These are phyloP conservation scores for Hirtodrosophila histrioides DNA, from an alignment of 2,888 invertebrate genomes.

Conservation along the genomic window DNA sequence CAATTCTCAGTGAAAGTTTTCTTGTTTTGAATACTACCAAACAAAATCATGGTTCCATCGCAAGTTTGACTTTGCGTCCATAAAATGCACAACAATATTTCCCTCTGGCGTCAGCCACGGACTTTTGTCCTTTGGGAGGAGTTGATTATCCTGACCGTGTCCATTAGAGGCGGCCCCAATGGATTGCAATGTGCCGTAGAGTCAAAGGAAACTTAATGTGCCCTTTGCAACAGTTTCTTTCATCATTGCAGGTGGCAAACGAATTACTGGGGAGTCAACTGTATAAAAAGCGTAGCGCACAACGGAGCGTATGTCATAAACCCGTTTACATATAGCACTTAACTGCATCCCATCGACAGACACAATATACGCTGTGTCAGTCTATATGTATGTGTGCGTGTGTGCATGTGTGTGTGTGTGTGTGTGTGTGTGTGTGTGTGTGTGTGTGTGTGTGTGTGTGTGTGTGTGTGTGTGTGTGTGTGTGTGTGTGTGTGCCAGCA, in stretches of 20 bases:
- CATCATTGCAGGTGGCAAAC: constrained; percentile 55
- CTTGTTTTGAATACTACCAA: no score
- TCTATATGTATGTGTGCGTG: not conserved
- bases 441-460: constrained; percentile 3
- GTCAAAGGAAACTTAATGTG: constrained; percentile 22
- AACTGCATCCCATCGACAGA: constrained; percentile 50
- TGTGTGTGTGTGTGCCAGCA: constrained; percentile 5
- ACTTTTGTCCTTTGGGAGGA: not conserved
- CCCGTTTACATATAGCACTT: constrained; percentile 51
- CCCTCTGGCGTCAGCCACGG: not conserved
- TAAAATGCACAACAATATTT: no score
- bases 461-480: not conserved
- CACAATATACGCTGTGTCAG: constrained; percentile 25
- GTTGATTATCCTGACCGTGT: constrained; percentile 26
- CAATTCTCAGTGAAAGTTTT: no score
- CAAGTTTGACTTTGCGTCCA: not conserved
- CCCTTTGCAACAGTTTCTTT: constrained; percentile 12
- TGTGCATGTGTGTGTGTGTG: constrained; percentile 5
- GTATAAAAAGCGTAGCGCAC: constrained; percentile 21
- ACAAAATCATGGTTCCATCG: no score
- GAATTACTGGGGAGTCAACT: constrained; percentile 33
- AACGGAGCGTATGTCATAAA: constrained; percentile 36
- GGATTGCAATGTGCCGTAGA: not conserved
- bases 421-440: constrained; percentile 2
- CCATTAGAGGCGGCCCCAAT: constrained; percentile 14